phyloP scores from a whole-genome alignment of 1,140 invertebrate species.

The Lutraria rhynchaena region DNA sequence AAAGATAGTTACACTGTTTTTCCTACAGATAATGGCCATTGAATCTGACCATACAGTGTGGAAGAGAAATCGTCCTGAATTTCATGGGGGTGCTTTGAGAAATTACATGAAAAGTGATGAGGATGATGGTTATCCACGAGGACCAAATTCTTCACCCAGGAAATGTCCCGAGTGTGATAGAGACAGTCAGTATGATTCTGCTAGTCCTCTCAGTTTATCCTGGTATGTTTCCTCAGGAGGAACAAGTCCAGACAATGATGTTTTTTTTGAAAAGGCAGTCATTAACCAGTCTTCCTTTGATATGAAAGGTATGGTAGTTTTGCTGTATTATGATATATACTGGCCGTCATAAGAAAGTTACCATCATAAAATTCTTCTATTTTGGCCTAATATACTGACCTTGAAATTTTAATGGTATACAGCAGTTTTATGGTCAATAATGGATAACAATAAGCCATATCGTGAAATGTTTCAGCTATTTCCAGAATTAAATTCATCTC shows the following conservation, averaged over 20 bases:
- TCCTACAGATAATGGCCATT: constrained; percentile 80
- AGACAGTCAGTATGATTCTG: constrained; percentile 76
- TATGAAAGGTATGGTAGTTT: constrained; percentile 77
- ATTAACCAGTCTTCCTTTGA: constrained; percentile 66
- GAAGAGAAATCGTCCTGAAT: constrained; percentile 76
- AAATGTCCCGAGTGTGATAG: constrained; percentile 71
- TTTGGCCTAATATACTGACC: too few species aligned
- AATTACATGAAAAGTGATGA: constrained; percentile 76
- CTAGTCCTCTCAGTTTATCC: constrained; percentile 70
- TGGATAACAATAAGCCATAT: too few species aligned
- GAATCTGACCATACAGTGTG: constrained; percentile 75
- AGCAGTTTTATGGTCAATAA: too few species aligned
- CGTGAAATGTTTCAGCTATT: too few species aligned
- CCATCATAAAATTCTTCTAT: too few species aligned
- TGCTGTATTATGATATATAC: too few species aligned
- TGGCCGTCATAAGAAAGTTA: too few species aligned
- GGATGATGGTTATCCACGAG: constrained; percentile 77
- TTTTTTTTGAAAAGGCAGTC: constrained; percentile 44
- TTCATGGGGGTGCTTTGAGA: constrained; percentile 80
- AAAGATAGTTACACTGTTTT: neutral
- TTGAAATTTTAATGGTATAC: too few species aligned
- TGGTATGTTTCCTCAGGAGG: constrained; percentile 74
- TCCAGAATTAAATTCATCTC: too few species aligned
- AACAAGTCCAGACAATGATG: constrained; percentile 50
- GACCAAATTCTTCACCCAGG: constrained; percentile 71